Conservation (phyloP, 2,888 invertebrate species). For the Gari tellinella region DNA sequence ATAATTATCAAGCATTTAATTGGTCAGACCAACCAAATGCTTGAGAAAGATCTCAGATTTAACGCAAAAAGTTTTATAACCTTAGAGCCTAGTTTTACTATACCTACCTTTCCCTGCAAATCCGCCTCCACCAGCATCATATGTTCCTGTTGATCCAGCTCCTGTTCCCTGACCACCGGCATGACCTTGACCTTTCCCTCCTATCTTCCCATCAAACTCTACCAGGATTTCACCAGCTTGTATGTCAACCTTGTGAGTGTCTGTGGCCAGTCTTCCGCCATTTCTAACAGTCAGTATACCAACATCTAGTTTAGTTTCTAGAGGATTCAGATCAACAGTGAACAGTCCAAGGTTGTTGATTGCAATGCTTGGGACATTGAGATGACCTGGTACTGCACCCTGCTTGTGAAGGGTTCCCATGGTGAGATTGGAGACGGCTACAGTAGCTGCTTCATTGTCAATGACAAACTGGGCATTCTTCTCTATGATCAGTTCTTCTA, state of each 20-base stretch:
- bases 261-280: constrained; percentile 57
- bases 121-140: constrained; percentile 66
- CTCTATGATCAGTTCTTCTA: constrained; percentile 71
- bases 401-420: constrained; percentile 48
- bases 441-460: constrained; percentile 62
- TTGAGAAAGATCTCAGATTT: too few species aligned
- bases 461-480: constrained; percentile 67
- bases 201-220: constrained; percentile 61
- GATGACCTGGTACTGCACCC: constrained; percentile 43
- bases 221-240: constrained; percentile 53
- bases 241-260: constrained; percentile 47
- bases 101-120: constrained; percentile 46
- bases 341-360: constrained; percentile 68
- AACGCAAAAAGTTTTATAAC: background rate
- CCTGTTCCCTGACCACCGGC: constrained; percentile 57
- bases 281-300: constrained; percentile 60
- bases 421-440: constrained; percentile 11
- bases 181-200: constrained; percentile 66
- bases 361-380: constrained; percentile 55
- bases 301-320: constrained; percentile 37
- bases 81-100: too few species aligned
- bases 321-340: constrained; percentile 58
- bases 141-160: constrained; percentile 42
- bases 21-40: too few species aligned
- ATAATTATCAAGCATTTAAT: too few species aligned